Base-by-base conservation (phyloP, 1,140 invertebrate genomes). In the Mercenaria mercenaria region DNA sequence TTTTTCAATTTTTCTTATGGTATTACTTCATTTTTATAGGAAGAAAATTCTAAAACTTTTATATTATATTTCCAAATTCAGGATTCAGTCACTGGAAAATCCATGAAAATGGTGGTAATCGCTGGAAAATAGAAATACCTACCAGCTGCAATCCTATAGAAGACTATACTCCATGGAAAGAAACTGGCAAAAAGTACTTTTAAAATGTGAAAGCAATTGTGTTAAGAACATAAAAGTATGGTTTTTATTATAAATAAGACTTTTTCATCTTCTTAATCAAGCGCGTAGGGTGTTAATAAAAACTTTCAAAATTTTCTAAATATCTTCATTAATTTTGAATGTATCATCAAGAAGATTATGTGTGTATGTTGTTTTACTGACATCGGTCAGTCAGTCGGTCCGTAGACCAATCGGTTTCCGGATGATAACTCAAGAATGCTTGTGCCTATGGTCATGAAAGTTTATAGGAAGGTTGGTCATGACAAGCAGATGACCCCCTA, bases 21-120 rank as follows among this genome's bases (percentile, higher is more conserved):
- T 10, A 47, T 47, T 10, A 47, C 18, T 47, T 8, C 43, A 47
- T 47, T 10, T 47, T 18, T 10, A 18, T 47, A 18, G 13, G 6
- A 56, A 23, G 4, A n/a, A 15, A 56, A 3, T 6, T 15, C 2
- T 23, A 3, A 3, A 56, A 56, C 23, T 11, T 56, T 15, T 11
- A 4, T 23, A 3, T 56, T 56, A 4, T n/a, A n/a, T 56, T 23
- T 4, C 4, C 52, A 11, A 15, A 15, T 64, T 10, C 26, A 89
- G 87, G 56, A 32, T 83, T 82, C 18, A 43, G 59, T n/a, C 37
- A 83, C 18, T 89, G 87, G 87, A 10, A 74, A 43, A 76, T 89
- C 13, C n/a, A 26, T 26, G 3, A 59, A 43, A 76, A 83, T 89
- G 87, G 79, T 56, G 87, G 87, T 1, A 29, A 83, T 76, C n/a